Evolutionary conservation across 2,888 invertebrate genomes (phyloP).

Genomic region (Drosophila quinaria): DNA sequence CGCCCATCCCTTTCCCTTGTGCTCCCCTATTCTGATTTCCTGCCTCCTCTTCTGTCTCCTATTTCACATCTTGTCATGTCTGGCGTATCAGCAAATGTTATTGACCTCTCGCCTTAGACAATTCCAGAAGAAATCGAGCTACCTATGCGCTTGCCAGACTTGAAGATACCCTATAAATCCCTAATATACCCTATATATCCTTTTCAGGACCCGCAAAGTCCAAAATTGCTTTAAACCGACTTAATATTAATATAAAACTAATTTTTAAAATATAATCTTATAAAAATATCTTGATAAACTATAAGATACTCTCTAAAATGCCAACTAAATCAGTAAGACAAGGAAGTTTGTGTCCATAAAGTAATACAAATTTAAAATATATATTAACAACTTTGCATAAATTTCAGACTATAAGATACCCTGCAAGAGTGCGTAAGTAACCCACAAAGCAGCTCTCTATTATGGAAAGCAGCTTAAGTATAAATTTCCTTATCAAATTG

Average conservation of each 20-base stretch:
- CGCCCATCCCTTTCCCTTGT: neutral
- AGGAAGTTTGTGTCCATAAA: too few species aligned
- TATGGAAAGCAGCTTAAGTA: neutral
- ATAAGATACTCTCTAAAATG: neutral
- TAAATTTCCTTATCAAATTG: neutral
- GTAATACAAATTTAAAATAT: neutral
- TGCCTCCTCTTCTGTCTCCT: neutral
- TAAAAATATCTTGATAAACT: too few species aligned
- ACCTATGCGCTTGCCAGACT: neutral
- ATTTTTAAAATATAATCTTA: too few species aligned
- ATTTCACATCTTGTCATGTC: conserved; percentile 17
- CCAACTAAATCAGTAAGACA: too few species aligned
- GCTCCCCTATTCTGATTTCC: neutral
- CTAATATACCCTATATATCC: neutral
- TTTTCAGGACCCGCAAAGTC: neutral
- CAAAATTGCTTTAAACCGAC: neutral
- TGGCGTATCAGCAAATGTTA: conserved; percentile 48
- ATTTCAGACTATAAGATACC: conserved; percentile 17
- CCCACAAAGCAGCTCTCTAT: neutral
- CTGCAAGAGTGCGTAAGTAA: neutral
- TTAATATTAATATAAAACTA: too few species aligned
- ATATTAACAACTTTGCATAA: neutral
- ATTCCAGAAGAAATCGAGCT: neutral
- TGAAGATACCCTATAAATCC: neutral
- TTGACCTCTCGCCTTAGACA: conserved; percentile 53